Percentiles rank a stretch among this genome's conserved stretches.
Conservation (phyloP, 2,113 vertebrate genomes). For the Oreochromis niloticus region DNA sequence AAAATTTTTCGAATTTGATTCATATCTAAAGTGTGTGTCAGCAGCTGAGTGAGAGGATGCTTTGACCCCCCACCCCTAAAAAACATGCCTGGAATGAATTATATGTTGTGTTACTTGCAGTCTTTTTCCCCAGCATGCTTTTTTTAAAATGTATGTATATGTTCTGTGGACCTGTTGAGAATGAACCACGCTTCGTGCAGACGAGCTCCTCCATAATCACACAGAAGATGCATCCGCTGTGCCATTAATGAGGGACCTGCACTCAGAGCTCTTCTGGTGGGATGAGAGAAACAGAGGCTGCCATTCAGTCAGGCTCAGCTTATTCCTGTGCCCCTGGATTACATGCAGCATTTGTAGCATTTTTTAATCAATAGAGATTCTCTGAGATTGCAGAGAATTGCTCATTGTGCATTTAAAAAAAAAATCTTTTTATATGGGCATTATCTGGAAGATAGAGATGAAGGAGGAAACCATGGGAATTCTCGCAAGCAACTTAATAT, state of each 20-base stretch:
- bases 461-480: not conserved
- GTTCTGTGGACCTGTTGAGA: conserved; percentile 4
- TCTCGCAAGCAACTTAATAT: not conserved
- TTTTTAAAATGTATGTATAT: not conserved
- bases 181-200: not conserved
- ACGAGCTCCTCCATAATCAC: not conserved
- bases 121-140: not conserved
- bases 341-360: not conserved
- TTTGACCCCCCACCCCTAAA: not conserved
- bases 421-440: not conserved
- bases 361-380: not conserved
- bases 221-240: not conserved
- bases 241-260: conserved; percentile 19
- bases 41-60: not conserved
- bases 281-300: conserved; percentile 27
- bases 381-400: not conserved
- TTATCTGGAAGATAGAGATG: not conserved
- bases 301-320: conserved; percentile 21
- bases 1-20: not conserved
- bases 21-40: not conserved
- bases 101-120: not conserved
- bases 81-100: not conserved
- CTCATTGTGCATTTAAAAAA: not conserved
- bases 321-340: not conserved
- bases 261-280: conserved; percentile 1